A percentile compares a stretch with the other conserved stretches of the same genome.
Conservation (phyloP, 2,797 vertebrate species). For the Silurus aristotelis region DNA sequence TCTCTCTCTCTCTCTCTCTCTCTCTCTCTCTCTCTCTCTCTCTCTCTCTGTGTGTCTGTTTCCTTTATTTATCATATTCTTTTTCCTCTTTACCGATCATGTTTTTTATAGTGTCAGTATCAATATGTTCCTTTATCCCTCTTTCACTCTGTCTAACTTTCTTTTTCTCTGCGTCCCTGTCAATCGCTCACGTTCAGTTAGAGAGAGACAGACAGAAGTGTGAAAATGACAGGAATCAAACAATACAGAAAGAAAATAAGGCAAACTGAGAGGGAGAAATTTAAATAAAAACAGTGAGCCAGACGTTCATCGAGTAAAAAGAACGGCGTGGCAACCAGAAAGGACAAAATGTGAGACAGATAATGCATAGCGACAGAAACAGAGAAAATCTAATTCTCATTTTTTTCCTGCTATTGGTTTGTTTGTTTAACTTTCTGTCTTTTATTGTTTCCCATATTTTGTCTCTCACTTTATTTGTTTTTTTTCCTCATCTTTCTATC, state of each 20-base stretch:
- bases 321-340: too few species aligned
- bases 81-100: background rate
- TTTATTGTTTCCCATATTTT: too few species aligned
- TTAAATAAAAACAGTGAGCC: background rate
- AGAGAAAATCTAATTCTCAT: too few species aligned
- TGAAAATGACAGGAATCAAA: background rate
- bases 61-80: background rate
- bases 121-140: background rate
- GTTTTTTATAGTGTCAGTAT: background rate
- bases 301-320: background rate
- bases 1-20: constrained; percentile 16
- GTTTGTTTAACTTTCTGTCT: background rate
- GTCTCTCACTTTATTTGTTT: background rate
- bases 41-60: background rate
- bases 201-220: background rate
- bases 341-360: background rate
- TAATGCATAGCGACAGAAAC: background rate
- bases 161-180: background rate
- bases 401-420: background rate
- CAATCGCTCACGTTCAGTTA: background rate
- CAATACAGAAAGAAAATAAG: background rate
- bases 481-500: background rate
- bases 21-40: background rate
- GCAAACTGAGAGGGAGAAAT: background rate
- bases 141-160: background rate